These are phyloP conservation scores for Myzus persicae DNA, from an alignment of 1,140 invertebrate genomes.

Conservation along the genomic window DNA sequence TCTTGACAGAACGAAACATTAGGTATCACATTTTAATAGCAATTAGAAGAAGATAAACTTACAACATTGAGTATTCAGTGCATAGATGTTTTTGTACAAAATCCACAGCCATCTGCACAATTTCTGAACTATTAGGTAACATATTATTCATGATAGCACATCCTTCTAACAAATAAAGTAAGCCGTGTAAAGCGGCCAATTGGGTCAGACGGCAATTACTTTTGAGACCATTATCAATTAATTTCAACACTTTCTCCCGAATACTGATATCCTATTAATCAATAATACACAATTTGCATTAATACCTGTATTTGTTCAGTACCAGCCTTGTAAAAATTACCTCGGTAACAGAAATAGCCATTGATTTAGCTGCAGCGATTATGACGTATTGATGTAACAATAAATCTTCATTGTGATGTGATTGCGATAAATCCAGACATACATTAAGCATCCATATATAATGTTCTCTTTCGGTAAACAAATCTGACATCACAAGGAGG, in stretches of 20 bases:
- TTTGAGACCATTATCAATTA: constrained; percentile 73
- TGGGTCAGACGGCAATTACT: constrained; percentile 73
- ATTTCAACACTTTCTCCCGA: constrained; percentile 70
- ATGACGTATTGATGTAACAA: constrained; percentile 75
- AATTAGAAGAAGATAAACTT: background rate
- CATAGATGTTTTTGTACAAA: constrained; percentile 54
- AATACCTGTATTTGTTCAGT: background rate
- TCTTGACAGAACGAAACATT: background rate
- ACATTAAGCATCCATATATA: constrained; percentile 78
- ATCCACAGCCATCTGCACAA: constrained; percentile 49
- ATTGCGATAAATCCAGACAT: constrained; percentile 72
- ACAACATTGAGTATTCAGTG: constrained; percentile 56
- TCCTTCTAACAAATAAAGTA: constrained; percentile 79
- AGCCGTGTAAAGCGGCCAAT: constrained; percentile 75
- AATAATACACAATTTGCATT: background rate
- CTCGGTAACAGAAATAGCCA: constrained; percentile 71
- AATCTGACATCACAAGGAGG: constrained; percentile 72
- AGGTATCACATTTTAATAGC: background rate
- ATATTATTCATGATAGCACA: constrained; percentile 33
- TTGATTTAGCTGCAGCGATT: constrained; percentile 75
- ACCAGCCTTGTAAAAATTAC: constrained; percentile 63
- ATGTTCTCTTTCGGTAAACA: constrained; percentile 75
- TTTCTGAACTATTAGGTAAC: constrained; percentile 35
- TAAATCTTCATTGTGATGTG: constrained; percentile 75
- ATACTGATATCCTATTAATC: constrained; percentile 27